Evolutionary conservation across 2,797 vertebrate species (phyloP), one percentile per base, ranked within the genome.

Genomic region (Amazonetta brasiliensis): DNA sequence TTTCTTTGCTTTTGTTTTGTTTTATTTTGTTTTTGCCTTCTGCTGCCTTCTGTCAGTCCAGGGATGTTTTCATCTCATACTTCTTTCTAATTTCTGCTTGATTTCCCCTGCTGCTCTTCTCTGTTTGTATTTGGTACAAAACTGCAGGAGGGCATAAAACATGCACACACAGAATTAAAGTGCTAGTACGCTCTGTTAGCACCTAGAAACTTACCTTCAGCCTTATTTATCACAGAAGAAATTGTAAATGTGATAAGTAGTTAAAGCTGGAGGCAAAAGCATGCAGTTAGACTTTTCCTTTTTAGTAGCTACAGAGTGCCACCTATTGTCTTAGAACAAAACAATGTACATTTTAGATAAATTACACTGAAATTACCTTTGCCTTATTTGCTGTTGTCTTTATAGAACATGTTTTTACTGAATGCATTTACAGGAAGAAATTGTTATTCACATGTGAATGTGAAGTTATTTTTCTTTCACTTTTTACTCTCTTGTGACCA

Each of bases 1-100:
- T 68, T 69, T 67, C 4, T 52, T 82, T 87, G 3, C 20, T 30
- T 33, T 46, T 43, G 69, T 63, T 9, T 28, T 48, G 31, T 17
- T 9, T 39, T 79, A 72, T 59, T 20, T 5, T 1, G 16, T 52
- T 74, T 37, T 23, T 3, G 6, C 55, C 66, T 59, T 84, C 71
- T 84, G 55, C 77, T 86, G 48, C 43, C 60, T 95, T 95, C 94
- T 83, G 66, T 96, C 89, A 92, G 81, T 84, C 59, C 74, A 75
- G 62, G 72, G 90, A 41, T 48, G 31, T 94, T 95, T 95, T 77
- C 69, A 77, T 87, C 81, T 94, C 64, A 68, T 46, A 68, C 44
- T 86, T 64, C 21, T 56, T 97, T 87, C 90, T 94, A 76, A 94
- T 95, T 97, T 93, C 74, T 95, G 52, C 82, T 88, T 96, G 83